Evolutionary conservation across 1,140 invertebrate genomes (phyloP).

Genomic region (Tetranychus urticae): DNA sequence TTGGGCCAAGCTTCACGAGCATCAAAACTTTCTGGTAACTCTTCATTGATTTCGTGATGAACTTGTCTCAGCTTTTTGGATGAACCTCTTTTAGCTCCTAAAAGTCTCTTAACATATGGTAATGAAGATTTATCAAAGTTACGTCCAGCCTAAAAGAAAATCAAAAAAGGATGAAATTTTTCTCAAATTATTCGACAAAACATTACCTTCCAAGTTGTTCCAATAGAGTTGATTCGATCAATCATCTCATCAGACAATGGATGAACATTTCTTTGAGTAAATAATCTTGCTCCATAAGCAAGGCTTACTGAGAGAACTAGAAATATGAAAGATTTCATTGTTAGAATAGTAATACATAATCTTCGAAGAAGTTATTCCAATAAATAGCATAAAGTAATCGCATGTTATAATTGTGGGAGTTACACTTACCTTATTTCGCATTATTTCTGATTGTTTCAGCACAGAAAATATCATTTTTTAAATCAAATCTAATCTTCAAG

Average conservation of each 20-base stretch:
- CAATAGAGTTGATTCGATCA: conserved; percentile 7
- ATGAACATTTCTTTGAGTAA: neutral
- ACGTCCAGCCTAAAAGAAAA: neutral
- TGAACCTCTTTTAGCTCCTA: conserved; percentile 38
- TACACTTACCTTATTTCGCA: too few relatives aligned
- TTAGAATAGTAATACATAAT: too few relatives aligned
- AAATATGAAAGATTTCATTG: too few relatives aligned
- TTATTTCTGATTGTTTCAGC: too few relatives aligned
- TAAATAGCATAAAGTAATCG: too few relatives aligned
- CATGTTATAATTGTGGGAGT: too few relatives aligned
- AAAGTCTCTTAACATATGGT: conserved; percentile 35
- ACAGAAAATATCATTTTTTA: too few relatives aligned
- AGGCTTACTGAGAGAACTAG: too few relatives aligned
- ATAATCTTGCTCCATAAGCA: too few relatives aligned
- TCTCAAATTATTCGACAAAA: neutral
- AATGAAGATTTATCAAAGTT: conserved; percentile 7
- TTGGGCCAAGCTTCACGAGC: conserved; percentile 50
- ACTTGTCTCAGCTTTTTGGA: conserved; percentile 21
- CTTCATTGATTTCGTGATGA: conserved; percentile 5
- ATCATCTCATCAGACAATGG: conserved; percentile 15
- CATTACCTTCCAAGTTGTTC: neutral
- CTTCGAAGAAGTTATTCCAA: too few relatives aligned
- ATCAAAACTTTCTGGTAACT: conserved; percentile 52
- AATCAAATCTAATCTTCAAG: too few relatives aligned
- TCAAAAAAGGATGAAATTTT: neutral